phyloP scores from a whole-genome alignment of 2,113 vertebrate genomes.

The Stictonetta naevosa region DNA sequence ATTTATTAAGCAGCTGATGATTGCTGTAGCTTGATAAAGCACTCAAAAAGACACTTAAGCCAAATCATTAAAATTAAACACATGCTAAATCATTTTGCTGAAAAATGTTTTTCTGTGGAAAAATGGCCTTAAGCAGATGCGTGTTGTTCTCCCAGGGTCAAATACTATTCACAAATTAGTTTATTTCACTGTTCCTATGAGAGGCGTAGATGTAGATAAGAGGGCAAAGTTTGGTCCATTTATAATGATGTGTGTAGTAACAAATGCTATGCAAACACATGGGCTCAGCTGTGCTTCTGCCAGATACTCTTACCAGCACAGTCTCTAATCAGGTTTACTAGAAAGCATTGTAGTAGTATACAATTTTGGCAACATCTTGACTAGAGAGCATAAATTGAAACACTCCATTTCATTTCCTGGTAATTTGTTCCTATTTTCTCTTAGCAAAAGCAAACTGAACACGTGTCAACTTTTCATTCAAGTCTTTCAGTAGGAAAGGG shows the following conservation, averaged over 20 bases:
- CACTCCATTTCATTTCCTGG: constrained; percentile 2
- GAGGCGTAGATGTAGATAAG: background rate
- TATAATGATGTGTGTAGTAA: background rate
- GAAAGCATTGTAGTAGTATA: background rate
- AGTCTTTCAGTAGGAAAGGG: background rate
- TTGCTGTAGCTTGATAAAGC: constrained; percentile 49
- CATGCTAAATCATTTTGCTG: constrained; percentile 3
- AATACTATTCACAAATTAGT: background rate
- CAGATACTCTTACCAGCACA: background rate
- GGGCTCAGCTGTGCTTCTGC: constrained; percentile 12
- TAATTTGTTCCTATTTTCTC: constrained; percentile 6
- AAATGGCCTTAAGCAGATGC: background rate
- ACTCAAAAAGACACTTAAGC: constrained; percentile 43
- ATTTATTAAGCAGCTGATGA: constrained; percentile 66
- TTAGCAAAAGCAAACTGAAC: background rate
- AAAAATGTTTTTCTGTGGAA: background rate
- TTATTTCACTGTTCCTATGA: background rate
- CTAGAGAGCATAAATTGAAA: constrained; percentile 17
- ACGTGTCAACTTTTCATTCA: background rate
- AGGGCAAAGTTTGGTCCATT: constrained; percentile 15
- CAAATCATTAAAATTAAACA: constrained; percentile 49
- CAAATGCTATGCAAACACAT: background rate
- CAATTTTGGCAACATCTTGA: constrained; percentile 8
- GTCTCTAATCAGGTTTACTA: background rate
- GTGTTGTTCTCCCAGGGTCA: background rate